These are phyloP conservation scores for Saccostrea echinata DNA, from an alignment of 1,140 invertebrate genomes.

Conservation along the genomic window DNA sequence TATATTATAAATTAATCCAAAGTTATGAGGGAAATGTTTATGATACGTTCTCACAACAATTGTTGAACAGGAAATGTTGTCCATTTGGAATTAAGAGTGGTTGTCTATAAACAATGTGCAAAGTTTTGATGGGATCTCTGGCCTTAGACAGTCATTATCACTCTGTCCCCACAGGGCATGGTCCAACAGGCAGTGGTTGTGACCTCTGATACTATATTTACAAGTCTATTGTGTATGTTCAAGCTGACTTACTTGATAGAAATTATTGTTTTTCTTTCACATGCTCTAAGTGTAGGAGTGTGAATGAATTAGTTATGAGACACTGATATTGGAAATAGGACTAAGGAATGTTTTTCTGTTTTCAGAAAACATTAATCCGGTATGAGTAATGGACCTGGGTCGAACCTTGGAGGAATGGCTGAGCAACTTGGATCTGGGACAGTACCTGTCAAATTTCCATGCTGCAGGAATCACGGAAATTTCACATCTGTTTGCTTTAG, in stretches of 20 bases:
- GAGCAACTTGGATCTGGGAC: slow-evolving; percentile 35
- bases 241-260: neutral
- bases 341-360: neutral
- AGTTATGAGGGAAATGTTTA: neutral
- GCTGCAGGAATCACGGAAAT: slow-evolving; percentile 44
- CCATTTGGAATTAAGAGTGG: neutral
- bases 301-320: neutral
- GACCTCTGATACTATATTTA: neutral
- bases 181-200: neutral
- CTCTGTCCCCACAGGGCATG: neutral
- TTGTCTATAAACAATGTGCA: neutral
- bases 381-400: slow-evolving; percentile 41
- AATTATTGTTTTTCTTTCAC: slow-evolving; percentile 29
- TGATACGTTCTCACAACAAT: neutral
- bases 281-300: neutral
- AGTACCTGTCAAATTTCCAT: slow-evolving; percentile 41
- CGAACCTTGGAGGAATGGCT: slow-evolving; percentile 53
- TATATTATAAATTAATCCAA: neutral
- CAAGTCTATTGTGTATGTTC: slow-evolving; percentile 20
- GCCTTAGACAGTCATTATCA: neutral
- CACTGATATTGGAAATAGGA: neutral
- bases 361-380: slow-evolving; percentile 13
- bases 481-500: slow-evolving; percentile 44
- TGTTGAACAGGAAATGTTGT: slow-evolving; percentile 9
- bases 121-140: neutral